phyloP scores from a whole-genome alignment of 1,140 invertebrate species.

The Luehdorfia chinensis region DNA sequence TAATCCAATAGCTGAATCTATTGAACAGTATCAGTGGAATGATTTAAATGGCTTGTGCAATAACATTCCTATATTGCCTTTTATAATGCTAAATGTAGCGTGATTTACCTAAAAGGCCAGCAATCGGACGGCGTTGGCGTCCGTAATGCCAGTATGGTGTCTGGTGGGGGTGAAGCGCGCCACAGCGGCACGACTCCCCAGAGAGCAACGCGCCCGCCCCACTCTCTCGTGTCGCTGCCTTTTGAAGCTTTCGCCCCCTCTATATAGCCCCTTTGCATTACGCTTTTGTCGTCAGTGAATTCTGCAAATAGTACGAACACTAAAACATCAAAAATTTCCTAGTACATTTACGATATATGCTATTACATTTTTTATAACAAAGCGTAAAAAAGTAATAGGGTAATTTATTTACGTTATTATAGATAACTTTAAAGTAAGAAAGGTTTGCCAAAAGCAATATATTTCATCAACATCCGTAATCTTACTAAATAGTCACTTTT shows the following conservation, averaged over 20 bases:
- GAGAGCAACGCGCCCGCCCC: conserved; percentile 43
- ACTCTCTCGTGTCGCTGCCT: conserved; percentile 50
- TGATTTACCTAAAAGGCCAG: conserved; percentile 60
- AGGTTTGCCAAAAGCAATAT: no score
- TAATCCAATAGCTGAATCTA: no score
- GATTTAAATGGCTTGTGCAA: no score
- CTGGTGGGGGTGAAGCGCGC: conserved; percentile 40
- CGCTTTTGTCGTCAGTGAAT: conserved; percentile 13
- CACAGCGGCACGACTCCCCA: conserved; percentile 63
- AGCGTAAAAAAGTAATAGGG: no score
- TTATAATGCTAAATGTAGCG: conserved; percentile 1
- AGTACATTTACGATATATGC: not conserved
- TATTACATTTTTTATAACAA: no score
- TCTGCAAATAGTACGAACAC: conserved; percentile 13
- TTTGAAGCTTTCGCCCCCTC: conserved; percentile 38
- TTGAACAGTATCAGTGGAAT: no score
- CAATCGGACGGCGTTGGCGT: conserved; percentile 54
- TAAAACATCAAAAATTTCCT: conserved; percentile 5
- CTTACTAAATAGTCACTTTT: no score
- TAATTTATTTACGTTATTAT: no score
- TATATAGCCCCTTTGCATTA: conserved; percentile 27
- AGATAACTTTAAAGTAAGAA: no score
- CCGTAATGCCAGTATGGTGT: conserved; percentile 42
- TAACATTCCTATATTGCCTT: no score
- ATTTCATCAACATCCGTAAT: no score